Evolutionary conservation across 2,113 vertebrate species (phyloP), one percentile per base, ranked within the genome.

Genomic region (Ranitomeya variabilis): DNA sequence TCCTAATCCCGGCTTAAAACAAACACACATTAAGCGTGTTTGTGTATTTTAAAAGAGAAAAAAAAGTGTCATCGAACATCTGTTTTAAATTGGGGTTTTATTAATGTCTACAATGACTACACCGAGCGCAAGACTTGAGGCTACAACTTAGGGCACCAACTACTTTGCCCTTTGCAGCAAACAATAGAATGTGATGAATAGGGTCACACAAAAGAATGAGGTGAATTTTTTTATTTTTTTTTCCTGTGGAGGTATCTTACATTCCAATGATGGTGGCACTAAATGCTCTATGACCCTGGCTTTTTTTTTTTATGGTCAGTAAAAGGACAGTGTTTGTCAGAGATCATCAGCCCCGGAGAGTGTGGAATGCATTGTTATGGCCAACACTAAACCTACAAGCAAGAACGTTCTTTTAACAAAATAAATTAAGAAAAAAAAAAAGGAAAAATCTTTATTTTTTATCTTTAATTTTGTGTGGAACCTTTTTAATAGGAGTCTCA

Each of bases 171-270:
- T 83, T 76, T 12, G 73, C 12, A 51, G n/a, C 55, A 12, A 74
- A 64, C 69, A 83, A 83, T 76, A 21, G 81, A 21, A 66, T 14
- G 45, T 8, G 12, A 16, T 83, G 71, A 88, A 88, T 77, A 31
- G 69, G 80, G 87, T 77, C 80, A 54, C 14, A 88, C 69, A 88
- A 77, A 71, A 84, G 80, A 77, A 83, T 77, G 57, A 84, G n/a
- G 16, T 77, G 80, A 80, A 84, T 67, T 88, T 62, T 82, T 76
- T 74, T n/a, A n/a, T n/a, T 31, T 51, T 81, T n/a, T 55, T 78
- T 78, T 69, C 21, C 19, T 67, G 52, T 52, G 59, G 57, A 59
- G 86, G 71, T 52, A 84, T 18, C 80, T 88, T 83, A 37, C 71
- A 54, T 88, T 78, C 80, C 80, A 77, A 14, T 8, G 87, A 45